Evolutionary conservation across 1,140 invertebrate species (phyloP).

Genomic region (Aphaenogaster ashmeadi): DNA sequence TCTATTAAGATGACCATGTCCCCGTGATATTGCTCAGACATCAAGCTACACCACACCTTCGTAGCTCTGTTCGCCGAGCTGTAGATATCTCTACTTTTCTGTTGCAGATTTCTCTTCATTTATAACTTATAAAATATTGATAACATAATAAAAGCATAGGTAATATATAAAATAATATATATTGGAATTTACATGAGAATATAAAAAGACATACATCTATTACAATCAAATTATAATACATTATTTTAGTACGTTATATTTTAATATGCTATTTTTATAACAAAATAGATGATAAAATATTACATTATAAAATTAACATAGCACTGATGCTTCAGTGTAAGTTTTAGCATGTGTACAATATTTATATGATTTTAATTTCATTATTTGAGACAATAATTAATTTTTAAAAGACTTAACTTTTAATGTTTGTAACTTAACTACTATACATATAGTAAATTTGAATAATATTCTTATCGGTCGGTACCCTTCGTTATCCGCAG

Average conservation of each 20-base stretch:
- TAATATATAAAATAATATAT: neutral
- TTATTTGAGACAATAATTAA: conserved; percentile 17
- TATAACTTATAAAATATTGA: neutral
- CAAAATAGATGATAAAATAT: neutral
- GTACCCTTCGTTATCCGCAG: conserved; percentile 72
- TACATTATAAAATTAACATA: neutral
- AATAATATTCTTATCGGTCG: conserved; percentile 85
- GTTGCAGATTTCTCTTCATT: neutral
- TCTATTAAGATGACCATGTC: conserved; percentile 86
- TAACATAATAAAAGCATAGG: neutral
- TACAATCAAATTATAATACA: neutral
- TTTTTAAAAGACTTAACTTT: conserved; percentile 3
- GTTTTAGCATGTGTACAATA: neutral
- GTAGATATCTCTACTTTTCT: neutral
- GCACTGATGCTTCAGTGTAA: neutral
- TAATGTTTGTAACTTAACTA: conserved; percentile 1
- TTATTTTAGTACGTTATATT: conserved; percentile 7
- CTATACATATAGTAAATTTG: conserved; percentile 79
- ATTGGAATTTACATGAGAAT: neutral
- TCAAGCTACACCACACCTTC: conserved; percentile 65
- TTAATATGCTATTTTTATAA: neutral
- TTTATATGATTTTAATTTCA: neutral
- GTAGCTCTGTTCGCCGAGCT: conserved; percentile 11
- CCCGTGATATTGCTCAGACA: conserved; percentile 85
- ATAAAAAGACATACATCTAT: neutral